phyloP scores from a whole-genome alignment of 2,113 vertebrate genomes.

The Tyrannus savana region DNA sequence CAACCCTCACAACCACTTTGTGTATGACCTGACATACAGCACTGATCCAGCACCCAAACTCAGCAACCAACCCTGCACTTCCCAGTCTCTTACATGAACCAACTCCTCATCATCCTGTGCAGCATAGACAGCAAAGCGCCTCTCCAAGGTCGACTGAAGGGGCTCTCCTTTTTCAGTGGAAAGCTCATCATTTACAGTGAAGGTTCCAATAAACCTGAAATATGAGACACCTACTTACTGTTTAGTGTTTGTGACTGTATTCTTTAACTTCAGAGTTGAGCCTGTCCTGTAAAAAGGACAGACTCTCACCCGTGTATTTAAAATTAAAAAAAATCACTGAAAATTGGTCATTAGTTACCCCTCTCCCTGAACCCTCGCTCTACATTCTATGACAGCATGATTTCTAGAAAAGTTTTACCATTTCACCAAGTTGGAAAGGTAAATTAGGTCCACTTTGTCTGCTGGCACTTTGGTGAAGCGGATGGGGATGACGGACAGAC shows the following conservation, averaged over 20 bases:
- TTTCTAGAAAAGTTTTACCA: constrained; percentile 77
- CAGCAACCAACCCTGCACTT: neutral
- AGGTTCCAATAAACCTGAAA: constrained; percentile 85
- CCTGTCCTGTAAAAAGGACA: neutral
- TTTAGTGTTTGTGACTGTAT: neutral
- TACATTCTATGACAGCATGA: neutral
- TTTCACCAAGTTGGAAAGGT: constrained; percentile 84
- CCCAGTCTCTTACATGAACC: constrained; percentile 83
- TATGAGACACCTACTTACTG: neutral
- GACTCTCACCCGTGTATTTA: neutral
- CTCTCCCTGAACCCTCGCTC: neutral
- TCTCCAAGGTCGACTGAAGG: constrained; percentile 78
- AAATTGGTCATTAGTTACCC: neutral
- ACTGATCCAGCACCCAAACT: neutral
- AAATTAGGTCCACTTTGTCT: constrained; percentile 73
- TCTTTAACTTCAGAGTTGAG: neutral
- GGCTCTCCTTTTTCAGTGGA: constrained; percentile 69
- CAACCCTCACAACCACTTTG: neutral
- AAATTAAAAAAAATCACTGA: neutral
- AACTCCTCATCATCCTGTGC: constrained; percentile 85
- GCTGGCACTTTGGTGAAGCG: constrained; percentile 74
- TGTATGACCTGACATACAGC: neutral
- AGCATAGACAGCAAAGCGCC: constrained; percentile 83
- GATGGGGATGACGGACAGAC: constrained; percentile 86
- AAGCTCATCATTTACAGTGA: constrained; percentile 85